Base-by-base conservation (phyloP, 2,888 invertebrate genomes). In the Nebria brevicollis region DNA sequence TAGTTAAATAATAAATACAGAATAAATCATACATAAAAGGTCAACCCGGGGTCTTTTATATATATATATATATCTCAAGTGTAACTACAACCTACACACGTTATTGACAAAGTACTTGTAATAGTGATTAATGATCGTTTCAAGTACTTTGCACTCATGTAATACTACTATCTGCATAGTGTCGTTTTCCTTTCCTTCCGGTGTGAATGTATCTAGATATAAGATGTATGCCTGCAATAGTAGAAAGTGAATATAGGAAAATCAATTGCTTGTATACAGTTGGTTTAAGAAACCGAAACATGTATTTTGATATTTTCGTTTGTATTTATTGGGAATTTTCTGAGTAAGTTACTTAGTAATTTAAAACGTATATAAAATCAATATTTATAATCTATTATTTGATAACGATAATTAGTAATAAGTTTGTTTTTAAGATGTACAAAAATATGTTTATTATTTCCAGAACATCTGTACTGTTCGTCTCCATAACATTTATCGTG, bases 401-500 rank as follows among this genome's bases (percentile, higher is more conserved):
- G 34, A 34, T 34, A 34, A 34, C 0, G 20, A 20, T 20, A 20
- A 20, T 20, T 20, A 20, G 20, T 20, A 20, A 20, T 20, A 20
- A 20, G 0, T 20, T 20, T 20, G 20, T 20, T 20, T 1, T 20
- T 20, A 20, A 20, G 34, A 34, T 34, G 34, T 34, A n/a, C n/a
- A 4, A 34, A 34, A 34, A 34, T 34, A 1, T 75, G 82, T 54
- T 54, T 54, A 8, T 8, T 70, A 70, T 70, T 91, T 92, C 0
- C 92, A 95, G 96, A 88, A 97, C 97, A 10, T 97, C 97, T 1
- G 97, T 98, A 86, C 91, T 98, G 85, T 97, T 98, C 90, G 97
- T 98, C 81, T 97, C 97, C 83, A 96, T 98, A 85, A 97, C 97
- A 1, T 98, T 98, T 91, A 97, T 98, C 85, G 96, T 98, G 83